Conservation (phyloP, 2,797 vertebrate species). For the Sebastolobus alascanus region DNA sequence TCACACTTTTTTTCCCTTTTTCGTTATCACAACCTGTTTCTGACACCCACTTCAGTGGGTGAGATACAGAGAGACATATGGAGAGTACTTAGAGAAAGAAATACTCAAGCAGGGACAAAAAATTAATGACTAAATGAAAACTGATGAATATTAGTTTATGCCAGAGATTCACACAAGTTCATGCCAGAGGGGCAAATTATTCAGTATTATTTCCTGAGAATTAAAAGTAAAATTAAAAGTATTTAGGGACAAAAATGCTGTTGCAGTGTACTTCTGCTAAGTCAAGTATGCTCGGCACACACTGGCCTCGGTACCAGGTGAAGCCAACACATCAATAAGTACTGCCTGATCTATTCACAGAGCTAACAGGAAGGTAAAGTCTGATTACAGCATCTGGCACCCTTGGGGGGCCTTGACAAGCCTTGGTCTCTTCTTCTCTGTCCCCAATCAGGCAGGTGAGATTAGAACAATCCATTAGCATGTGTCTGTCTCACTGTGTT, state of each 20-base stretch:
- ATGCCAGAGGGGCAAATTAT: neutral
- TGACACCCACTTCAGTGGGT: neutral
- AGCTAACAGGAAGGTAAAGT: slow-evolving; percentile 25
- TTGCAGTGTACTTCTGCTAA: neutral
- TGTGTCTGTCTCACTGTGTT: slow-evolving; percentile 41
- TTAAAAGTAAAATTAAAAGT: neutral
- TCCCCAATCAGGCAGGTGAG: slow-evolving; percentile 19
- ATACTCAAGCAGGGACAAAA: no score
- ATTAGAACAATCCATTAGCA: slow-evolving; percentile 49
- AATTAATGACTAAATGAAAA: neutral
- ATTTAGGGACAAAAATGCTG: neutral
- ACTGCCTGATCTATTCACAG: neutral
- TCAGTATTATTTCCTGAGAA: neutral
- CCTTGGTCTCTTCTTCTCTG: slow-evolving; percentile 8
- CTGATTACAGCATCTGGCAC: slow-evolving; percentile 30
- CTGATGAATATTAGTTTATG: neutral
- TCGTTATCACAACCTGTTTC: neutral
- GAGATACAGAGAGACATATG: no score
- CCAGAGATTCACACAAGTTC: no score
- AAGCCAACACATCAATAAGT: slow-evolving; percentile 8
- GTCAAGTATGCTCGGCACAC: neutral
- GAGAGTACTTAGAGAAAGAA: no score
- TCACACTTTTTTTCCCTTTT: no score
- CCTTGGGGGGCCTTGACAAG: neutral
- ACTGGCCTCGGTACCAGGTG: neutral